phyloP scores from a whole-genome alignment of 2,113 vertebrate genomes.

The Anarhynchus alexandrinus region DNA sequence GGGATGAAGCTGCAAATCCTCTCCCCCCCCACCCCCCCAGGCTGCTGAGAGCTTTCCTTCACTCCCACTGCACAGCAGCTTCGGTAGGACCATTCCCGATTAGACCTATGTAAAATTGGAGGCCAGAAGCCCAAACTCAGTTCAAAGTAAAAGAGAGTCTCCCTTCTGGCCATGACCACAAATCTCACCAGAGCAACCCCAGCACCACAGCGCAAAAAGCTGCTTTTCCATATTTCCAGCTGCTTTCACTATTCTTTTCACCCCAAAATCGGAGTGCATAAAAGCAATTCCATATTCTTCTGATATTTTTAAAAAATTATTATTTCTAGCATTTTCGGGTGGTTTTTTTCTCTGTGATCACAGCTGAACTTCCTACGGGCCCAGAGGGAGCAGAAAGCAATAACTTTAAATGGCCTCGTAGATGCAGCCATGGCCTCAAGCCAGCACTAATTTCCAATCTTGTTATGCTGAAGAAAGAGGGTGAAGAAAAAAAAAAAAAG shows the following conservation, averaged over 20 bases:
- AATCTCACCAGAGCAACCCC: background rate
- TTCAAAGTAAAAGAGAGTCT: background rate
- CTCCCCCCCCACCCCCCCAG: too few relatives aligned
- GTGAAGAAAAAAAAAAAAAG: background rate
- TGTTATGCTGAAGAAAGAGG: slow-evolving; percentile 22
- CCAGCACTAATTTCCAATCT: slow-evolving; percentile 67
- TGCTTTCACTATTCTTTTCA: background rate
- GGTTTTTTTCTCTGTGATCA: slow-evolving; percentile 5
- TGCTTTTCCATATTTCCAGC: background rate
- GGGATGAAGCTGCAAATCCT: background rate
- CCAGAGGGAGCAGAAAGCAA: slow-evolving; percentile 54
- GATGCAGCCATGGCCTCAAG: slow-evolving; percentile 56
- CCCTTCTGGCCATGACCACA: background rate
- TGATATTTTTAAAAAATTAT: background rate
- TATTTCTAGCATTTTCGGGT: slow-evolving; percentile 7
- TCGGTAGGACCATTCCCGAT: background rate
- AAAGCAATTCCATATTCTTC: background rate
- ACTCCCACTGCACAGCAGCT: background rate
- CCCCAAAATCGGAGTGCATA: background rate
- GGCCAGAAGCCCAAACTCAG: background rate
- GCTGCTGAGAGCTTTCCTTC: background rate
- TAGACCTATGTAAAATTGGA: background rate
- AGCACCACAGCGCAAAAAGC: background rate
- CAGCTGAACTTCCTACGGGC: slow-evolving; percentile 66
- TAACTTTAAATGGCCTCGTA: slow-evolving; percentile 66